Evolutionary conservation across 53 echinoderm and acorn worm genomes (phyloP).

Genomic region (Holothuria scabra): DNA sequence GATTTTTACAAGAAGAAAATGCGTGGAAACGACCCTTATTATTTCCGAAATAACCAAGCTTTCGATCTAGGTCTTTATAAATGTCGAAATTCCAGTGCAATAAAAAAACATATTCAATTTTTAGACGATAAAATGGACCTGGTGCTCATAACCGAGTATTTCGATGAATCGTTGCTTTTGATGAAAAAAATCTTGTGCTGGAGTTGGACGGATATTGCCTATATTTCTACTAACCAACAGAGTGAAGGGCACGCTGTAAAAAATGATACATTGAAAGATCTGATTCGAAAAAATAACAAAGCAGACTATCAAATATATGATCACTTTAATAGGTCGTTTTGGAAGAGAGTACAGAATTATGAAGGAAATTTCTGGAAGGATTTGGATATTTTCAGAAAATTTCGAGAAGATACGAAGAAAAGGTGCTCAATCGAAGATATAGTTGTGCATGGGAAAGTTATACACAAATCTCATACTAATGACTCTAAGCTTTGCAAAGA

Average conservation of each 20-base stretch:
- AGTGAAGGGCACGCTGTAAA: constrained; percentile 20
- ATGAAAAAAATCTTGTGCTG: constrained; percentile 61
- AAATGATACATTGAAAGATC: constrained; percentile 21
- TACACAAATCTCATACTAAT: no score
- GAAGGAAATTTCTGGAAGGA: constrained; percentile 53
- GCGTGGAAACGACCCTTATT: constrained; percentile 18
- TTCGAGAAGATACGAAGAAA: constrained; percentile 1
- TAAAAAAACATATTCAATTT: constrained; percentile 38
- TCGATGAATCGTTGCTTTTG: constrained; percentile 62
- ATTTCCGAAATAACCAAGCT: constrained; percentile 59
- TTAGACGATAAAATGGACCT: constrained; percentile 53
- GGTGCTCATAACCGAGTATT: constrained; percentile 62
- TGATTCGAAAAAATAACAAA: constrained; percentile 51
- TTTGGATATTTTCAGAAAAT: constrained; percentile 46
- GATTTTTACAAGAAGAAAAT: not conserved
- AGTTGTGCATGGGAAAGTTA: no score
- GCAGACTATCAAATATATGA: constrained; percentile 55
- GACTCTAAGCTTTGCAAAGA: no score
- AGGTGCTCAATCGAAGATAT: not conserved
- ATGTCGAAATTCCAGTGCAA: constrained; percentile 27
- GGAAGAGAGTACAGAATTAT: constrained; percentile 56
- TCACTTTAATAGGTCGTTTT: constrained; percentile 59
- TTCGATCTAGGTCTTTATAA: constrained; percentile 59
- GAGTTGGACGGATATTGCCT: constrained; percentile 58
- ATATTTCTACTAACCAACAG: constrained; percentile 54